A percentile compares a stretch with the other conserved stretches of the same genome.
These are phyloP conservation scores for Heteromurus nitidus DNA, from an alignment of 2,888 invertebrate species.

Conservation along the genomic window DNA sequence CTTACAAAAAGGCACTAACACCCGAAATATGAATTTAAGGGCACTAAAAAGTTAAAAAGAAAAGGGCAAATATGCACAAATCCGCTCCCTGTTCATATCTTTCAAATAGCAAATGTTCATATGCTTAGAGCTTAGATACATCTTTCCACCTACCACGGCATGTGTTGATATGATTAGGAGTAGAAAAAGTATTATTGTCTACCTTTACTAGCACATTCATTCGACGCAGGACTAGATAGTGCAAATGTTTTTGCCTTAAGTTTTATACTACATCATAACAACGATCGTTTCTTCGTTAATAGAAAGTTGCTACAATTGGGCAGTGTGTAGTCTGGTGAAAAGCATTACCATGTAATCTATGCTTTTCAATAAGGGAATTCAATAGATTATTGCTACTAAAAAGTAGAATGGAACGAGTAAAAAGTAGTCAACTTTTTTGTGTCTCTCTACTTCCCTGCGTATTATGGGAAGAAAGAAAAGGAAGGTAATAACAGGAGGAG, in stretches of 20 bases:
- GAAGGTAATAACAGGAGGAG: slow-evolving; percentile 44
- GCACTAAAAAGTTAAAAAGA: no score
- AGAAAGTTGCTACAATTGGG: slow-evolving; percentile 50
- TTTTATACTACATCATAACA: slow-evolving; percentile 51
- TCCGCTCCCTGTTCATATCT: no score
- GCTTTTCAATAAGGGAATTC: slow-evolving; percentile 58
- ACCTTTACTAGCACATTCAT: no score
- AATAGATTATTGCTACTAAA: slow-evolving; percentile 59
- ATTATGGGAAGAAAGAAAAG: slow-evolving; percentile 17
- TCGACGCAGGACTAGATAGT: neutral
- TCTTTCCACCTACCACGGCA: no score
- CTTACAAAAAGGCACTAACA: no score
- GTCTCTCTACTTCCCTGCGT: slow-evolving; percentile 8
- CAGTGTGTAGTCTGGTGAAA: slow-evolving; percentile 55
- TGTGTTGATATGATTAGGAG: no score
- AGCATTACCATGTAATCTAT: slow-evolving; percentile 62
- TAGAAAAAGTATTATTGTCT: no score
- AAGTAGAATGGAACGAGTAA: slow-evolving; percentile 42
- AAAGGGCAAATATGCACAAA: no score
- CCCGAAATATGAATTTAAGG: no score
- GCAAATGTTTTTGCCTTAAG: no score
- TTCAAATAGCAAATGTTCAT: no score
- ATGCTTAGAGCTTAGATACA: no score
- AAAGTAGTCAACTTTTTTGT: slow-evolving; percentile 54
- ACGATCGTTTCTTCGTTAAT: slow-evolving; percentile 56